Percentiles rank a stretch among this genome's conserved stretches.
phyloP scores from a whole-genome alignment of 2,797 vertebrate species.

The Pristis pectinata region DNA sequence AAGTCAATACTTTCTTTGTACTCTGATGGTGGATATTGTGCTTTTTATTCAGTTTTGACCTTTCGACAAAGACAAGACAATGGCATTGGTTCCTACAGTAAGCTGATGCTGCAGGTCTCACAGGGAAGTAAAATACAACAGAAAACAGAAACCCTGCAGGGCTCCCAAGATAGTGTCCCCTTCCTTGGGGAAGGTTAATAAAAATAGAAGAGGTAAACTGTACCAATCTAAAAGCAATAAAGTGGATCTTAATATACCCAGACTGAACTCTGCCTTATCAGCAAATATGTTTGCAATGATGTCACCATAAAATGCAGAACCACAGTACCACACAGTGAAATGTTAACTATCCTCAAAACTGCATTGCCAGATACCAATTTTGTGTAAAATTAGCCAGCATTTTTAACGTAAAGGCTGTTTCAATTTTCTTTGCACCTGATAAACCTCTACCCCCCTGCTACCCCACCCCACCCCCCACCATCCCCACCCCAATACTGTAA shows the following conservation, averaged over 20 bases:
- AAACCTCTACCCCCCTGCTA: neutral
- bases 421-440: neutral
- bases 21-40: slow-evolving; percentile 45
- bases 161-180: neutral
- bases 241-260: neutral
- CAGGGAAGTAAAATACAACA: slow-evolving; percentile 34
- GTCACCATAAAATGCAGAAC: slow-evolving; percentile 2
- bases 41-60: slow-evolving; percentile 79
- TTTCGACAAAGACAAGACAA: slow-evolving; percentile 77
- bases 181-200: neutral
- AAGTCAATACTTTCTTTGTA: slow-evolving; percentile 79
- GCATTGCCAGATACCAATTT: no score
- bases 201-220: neutral
- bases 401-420: neutral
- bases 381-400: no score
- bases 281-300: slow-evolving; percentile 11
- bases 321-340: neutral
- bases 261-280: neutral
- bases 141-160: slow-evolving; percentile 4
- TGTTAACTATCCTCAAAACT: neutral
- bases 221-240: neutral
- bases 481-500: slow-evolving; percentile 19
- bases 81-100: slow-evolving; percentile 69
- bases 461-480: no score
- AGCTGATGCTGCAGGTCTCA: slow-evolving; percentile 56